phyloP scores from a whole-genome alignment of 2,888 invertebrate species.

The Odontocerum albicorne region DNA sequence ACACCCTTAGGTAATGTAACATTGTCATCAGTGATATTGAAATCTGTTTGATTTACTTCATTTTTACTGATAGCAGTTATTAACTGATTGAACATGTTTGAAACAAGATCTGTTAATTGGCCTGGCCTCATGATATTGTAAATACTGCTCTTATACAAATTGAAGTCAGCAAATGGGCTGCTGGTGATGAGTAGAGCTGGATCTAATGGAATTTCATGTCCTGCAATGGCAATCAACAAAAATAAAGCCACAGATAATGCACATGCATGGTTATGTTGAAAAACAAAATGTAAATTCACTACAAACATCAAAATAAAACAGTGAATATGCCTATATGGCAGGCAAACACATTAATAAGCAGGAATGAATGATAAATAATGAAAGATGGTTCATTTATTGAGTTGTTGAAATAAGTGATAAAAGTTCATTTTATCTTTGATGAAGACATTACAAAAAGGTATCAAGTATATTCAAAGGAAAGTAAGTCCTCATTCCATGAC shows the following conservation, averaged over 20 bases:
- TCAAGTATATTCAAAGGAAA: not conserved
- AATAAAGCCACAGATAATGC: constrained; percentile 35
- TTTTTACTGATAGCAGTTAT: constrained; percentile 22
- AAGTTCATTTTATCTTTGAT: not conserved
- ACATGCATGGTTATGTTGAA: constrained; percentile 29
- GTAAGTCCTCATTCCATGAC: constrained; percentile 14
- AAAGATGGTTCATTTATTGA: too few species aligned
- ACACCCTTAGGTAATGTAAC: constrained; percentile 45
- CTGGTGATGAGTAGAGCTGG: constrained; percentile 49
- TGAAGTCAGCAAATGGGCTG: constrained; percentile 46
- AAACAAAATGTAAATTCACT: constrained; percentile 11
- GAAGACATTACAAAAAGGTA: constrained; percentile 1
- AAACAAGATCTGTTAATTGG: constrained; percentile 30
- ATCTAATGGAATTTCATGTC: constrained; percentile 53
- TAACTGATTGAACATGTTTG: constrained; percentile 31
- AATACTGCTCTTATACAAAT: constrained; percentile 43
- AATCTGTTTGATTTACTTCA: not conserved
- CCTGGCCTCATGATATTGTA: constrained; percentile 35
- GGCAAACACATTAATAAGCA: not conserved
- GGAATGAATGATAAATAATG: not conserved
- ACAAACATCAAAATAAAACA: constrained; percentile 16
- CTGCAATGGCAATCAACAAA: constrained; percentile 53
- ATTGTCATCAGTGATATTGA: constrained; percentile 18
- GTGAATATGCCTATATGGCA: constrained; percentile 14
- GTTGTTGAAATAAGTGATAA: not conserved